phyloP scores from a whole-genome alignment of 2,113 vertebrate species.

The Mellivora capensis region DNA sequence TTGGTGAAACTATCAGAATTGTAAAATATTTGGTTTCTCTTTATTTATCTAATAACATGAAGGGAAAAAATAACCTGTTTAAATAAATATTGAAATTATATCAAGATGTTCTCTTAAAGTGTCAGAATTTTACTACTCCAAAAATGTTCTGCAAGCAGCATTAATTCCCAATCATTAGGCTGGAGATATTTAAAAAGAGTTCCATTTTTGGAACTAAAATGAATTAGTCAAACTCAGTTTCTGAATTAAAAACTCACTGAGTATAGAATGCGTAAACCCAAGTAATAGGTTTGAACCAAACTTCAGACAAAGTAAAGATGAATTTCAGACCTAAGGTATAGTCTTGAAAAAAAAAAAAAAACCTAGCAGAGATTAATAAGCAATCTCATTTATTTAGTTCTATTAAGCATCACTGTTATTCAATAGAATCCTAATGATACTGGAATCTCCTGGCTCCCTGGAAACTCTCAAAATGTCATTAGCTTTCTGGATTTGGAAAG shows the following conservation, averaged over 20 bases:
- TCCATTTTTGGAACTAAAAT: neutral
- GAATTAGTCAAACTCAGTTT: neutral
- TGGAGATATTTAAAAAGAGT: neutral
- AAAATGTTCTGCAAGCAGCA: neutral
- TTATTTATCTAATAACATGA: neutral
- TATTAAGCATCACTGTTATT: neutral
- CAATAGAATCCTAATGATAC: constrained; percentile 6
- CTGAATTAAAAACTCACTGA: neutral
- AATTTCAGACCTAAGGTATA: neutral
- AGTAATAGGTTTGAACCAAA: neutral
- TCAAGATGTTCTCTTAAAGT: neutral
- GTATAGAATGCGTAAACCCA: neutral
- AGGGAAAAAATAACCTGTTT: neutral
- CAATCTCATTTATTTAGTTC: neutral
- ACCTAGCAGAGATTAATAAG: constrained; percentile 33
- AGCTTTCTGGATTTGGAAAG: neutral
- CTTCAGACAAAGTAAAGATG: neutral
- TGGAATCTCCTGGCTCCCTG: neutral
- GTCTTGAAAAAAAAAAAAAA: neutral
- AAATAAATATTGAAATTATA: neutral
- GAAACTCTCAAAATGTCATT: constrained; percentile 27
- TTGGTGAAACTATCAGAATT: neutral
- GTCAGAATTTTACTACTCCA: neutral
- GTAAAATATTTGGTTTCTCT: neutral
- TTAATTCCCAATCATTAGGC: neutral